Evolutionary conservation across 2,888 invertebrate genomes (phyloP).

Genomic region (Acrobasis repandana): DNA sequence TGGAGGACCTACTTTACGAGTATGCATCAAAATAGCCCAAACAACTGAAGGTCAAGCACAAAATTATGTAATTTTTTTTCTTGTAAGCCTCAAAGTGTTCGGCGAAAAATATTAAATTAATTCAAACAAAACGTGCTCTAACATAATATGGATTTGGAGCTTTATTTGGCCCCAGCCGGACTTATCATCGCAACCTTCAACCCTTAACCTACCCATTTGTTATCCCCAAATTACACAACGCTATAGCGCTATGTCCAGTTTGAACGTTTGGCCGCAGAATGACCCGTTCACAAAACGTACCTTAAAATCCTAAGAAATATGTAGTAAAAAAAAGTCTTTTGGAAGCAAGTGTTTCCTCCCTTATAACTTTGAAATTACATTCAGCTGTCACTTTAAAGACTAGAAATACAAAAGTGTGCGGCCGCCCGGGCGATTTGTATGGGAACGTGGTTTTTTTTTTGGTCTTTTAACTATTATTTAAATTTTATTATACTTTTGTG

Average conservation of each 20-base stretch:
- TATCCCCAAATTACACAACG: constrained; percentile 20
- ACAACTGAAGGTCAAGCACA: background rate
- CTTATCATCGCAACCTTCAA: constrained; percentile 19
- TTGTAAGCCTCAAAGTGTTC: constrained; percentile 1
- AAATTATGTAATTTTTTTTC: background rate
- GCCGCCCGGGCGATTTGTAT: no score
- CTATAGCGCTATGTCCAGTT: background rate
- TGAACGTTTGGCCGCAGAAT: background rate
- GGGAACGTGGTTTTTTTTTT: no score
- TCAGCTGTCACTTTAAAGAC: no score
- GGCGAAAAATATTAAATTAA: constrained; percentile 14
- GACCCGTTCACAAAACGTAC: background rate
- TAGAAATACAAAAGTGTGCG: no score
- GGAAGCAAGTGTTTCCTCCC: no score
- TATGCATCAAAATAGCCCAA: no score
- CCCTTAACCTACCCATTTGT: constrained; percentile 20
- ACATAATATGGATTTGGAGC: constrained; percentile 16
- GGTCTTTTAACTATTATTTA: no score
- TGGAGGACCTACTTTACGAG: no score
- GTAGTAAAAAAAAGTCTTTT: no score
- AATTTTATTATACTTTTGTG: no score
- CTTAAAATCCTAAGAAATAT: no score
- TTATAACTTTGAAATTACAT: no score
- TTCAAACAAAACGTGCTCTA: constrained; percentile 19
- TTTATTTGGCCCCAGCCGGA: constrained; percentile 14